Conservation (phyloP, 2,797 vertebrate genomes). For the Anolis apletophallus region DNA sequence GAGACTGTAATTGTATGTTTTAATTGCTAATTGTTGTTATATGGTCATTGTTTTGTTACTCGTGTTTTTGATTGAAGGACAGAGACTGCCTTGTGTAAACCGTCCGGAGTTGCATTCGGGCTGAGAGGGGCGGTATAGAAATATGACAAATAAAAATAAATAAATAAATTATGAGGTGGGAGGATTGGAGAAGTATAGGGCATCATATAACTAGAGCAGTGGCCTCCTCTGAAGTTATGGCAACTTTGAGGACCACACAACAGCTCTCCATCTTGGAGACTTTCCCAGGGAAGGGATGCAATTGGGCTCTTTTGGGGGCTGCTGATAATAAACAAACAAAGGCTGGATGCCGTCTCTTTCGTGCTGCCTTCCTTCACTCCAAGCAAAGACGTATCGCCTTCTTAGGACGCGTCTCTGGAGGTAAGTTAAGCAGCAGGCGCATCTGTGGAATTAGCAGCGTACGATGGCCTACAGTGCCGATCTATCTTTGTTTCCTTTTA, state of each 20-base stretch:
- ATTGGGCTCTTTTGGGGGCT: background rate
- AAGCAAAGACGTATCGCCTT: background rate
- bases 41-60: too few relatives aligned
- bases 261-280: background rate
- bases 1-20: too few relatives aligned
- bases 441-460: background rate
- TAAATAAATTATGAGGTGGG: too few relatives aligned
- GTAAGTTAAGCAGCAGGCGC: background rate
- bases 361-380: background rate
- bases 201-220: background rate
- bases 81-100: too few relatives aligned
- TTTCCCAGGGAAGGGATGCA: background rate
- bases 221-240: too few relatives aligned
- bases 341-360: background rate
- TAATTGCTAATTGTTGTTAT: too few relatives aligned
- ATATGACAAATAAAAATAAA: too few relatives aligned
- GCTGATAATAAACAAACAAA: background rate
- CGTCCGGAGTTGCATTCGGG: too few relatives aligned
- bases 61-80: too few relatives aligned
- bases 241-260: background rate
- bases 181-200: background rate
- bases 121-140: too few relatives aligned
- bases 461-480: background rate
- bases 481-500: conserved; percentile 9
- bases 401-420: background rate